Evolutionary conservation across 1,140 invertebrate genomes (phyloP).

Genomic region (Rhopalosiphum maidis): DNA sequence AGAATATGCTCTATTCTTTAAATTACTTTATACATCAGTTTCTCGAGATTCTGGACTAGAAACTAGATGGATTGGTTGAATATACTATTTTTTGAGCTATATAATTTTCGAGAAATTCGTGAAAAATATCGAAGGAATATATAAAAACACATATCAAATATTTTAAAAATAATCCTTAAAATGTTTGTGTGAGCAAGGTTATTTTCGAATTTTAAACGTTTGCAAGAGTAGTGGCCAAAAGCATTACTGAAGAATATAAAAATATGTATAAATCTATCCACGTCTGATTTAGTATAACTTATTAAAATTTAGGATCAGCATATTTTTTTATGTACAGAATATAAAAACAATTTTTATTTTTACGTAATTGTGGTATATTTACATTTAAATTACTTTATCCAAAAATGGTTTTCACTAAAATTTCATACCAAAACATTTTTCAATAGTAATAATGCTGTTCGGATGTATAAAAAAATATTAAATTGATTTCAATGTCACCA

Average conservation of each 20-base stretch:
- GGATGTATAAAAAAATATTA: neutral
- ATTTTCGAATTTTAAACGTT: neutral
- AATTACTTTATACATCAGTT: neutral
- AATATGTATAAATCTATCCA: neutral
- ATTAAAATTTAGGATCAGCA: neutral
- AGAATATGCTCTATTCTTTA: too few relatives aligned
- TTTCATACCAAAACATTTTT: neutral
- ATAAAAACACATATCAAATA: neutral
- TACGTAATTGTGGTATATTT: neutral
- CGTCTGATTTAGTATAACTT: neutral
- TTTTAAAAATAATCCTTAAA: neutral
- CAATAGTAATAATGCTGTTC: neutral
- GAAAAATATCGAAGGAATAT: neutral
- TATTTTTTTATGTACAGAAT: neutral
- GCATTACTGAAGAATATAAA: neutral
- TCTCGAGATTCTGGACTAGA: neutral
- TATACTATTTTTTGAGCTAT: neutral
- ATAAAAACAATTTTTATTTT: neutral
- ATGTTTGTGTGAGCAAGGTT: neutral
- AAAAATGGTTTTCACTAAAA: neutral
- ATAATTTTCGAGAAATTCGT: neutral
- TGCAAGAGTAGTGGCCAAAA: neutral
- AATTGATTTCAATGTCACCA: neutral
- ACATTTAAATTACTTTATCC: neutral
- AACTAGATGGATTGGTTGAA: neutral